These are phyloP conservation scores for Drosophila parvula DNA, from an alignment of 1,140 invertebrate genomes.

Conservation along the genomic window DNA sequence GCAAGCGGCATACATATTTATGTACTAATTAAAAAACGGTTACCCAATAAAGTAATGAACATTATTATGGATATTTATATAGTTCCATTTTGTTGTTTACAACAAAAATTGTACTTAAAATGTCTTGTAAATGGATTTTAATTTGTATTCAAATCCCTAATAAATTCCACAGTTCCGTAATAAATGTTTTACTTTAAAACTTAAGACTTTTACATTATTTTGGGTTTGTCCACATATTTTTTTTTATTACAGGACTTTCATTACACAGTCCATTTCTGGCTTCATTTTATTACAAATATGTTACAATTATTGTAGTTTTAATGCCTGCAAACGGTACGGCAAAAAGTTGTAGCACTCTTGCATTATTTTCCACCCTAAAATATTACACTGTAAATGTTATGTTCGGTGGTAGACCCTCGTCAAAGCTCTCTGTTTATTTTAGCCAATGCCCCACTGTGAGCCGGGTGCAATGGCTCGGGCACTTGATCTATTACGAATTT, in stretches of 20 bases:
- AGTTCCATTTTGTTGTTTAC: neutral
- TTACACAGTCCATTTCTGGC: no score
- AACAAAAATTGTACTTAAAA: neutral
- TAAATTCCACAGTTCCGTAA: no score
- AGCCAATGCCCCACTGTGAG: slow-evolving; percentile 25
- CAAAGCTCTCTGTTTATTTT: neutral
- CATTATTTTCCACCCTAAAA: neutral
- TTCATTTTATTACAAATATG: no score
- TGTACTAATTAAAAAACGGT: neutral
- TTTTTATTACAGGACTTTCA: no score
- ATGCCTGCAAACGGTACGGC: no score
- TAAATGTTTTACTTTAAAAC: no score
- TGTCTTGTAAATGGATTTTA: neutral
- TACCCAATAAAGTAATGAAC: neutral
- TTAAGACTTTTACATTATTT: no score
- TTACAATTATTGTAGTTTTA: no score
- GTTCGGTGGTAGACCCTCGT: neutral
- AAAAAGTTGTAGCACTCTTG: no score
- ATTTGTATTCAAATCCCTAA: no score
- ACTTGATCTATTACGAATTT: slow-evolving; percentile 31
- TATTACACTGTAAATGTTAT: neutral
- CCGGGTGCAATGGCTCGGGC: slow-evolving; percentile 10
- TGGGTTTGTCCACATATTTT: no score
- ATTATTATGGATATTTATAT: neutral
- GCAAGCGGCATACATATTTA: neutral